Percentiles rank a stretch among this genome's conserved stretches.
Evolutionary conservation across 2,797 vertebrate genomes (phyloP).

Genomic region (Pipistrellus nathusii): DNA sequence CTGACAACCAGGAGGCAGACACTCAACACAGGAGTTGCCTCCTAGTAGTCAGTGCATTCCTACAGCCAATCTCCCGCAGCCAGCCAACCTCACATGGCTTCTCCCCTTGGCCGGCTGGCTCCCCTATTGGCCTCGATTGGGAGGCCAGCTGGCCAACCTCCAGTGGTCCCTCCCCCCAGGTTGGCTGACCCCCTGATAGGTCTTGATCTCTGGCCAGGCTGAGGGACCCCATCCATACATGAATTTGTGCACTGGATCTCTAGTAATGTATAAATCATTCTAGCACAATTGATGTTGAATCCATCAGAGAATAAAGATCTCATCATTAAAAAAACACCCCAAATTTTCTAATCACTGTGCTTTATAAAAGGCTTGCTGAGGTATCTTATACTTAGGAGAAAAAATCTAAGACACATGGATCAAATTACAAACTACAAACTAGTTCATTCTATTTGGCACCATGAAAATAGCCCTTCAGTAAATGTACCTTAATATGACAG

Average conservation of each 20-base stretch:
- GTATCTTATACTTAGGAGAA: not conserved
- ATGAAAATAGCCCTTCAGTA: not conserved
- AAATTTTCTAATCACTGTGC: not conserved
- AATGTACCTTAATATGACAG: not conserved
- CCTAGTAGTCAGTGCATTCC: too few species aligned
- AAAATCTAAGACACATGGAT: not conserved
- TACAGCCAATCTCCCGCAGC: too few species aligned
- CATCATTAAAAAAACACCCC: not conserved
- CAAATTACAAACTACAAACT: not conserved
- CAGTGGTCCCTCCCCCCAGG: too few species aligned
- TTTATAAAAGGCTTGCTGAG: not conserved
- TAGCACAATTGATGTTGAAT: not conserved
- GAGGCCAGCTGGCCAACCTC: too few species aligned
- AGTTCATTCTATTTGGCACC: not conserved
- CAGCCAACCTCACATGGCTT: too few species aligned
- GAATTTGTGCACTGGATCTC: too few species aligned
- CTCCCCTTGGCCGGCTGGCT: too few species aligned
- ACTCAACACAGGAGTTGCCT: too few species aligned
- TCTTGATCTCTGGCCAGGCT: fast-evolving
- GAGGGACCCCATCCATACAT: too few species aligned
- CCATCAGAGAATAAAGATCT: not conserved
- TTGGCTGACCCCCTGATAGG: too few species aligned
- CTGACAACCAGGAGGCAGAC: too few species aligned
- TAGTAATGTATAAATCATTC: not conserved
- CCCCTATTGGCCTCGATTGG: too few species aligned